Base-by-base conservation (phyloP, 2,888 invertebrate genomes). In the Atherix ibis region DNA sequence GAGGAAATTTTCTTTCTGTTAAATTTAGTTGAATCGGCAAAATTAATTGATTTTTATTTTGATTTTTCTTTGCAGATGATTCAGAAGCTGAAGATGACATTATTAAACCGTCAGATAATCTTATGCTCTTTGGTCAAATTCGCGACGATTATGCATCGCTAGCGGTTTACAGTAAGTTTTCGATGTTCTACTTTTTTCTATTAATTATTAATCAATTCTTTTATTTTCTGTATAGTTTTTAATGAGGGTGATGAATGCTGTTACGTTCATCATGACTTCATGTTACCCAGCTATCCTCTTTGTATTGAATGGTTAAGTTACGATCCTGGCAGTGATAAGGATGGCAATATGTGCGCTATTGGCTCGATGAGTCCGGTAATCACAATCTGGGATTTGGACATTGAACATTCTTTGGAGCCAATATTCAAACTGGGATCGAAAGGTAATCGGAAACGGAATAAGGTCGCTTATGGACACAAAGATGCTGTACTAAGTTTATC, bases 321-420 rank as follows among this genome's bases (percentile, higher is more conserved):
- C 54, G 88, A 92, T 57, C 79, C 87, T 0, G 61, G 58, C 60
- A 71, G 58, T 3, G 76, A 80, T 42, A 69, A 76, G 24, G 66
- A 72, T 39, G 80, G 80, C 13, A 95, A 91, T 58, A 73, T 89
- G 46, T 80, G 91, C 47, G 95, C 94, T 0, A 72, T 95, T 37
- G 95, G 92, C 9, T 79, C 79, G 22, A 92, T 97, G 89, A 77
- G 80, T 41, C 82, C 91, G 0, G 71, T 83, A 27, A 92, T 97
- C 36, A 83, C 89, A 47, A 74, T 97, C n/a, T 98, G 95, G 94
- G 94, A 97, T 61, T 61, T 97, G 27, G 95, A 97, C 61, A 70
- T 97, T 38, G 77, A 94, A 43, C 88, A 95, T 53, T 78, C 80
- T 37, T 64, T 94, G 26, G 89, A 91, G 51, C 91, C 97, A 1